Evolutionary conservation across 35 echinoderm and acorn worm species (phyloP).

Genomic region (Heliocidaris tuberculata): DNA sequence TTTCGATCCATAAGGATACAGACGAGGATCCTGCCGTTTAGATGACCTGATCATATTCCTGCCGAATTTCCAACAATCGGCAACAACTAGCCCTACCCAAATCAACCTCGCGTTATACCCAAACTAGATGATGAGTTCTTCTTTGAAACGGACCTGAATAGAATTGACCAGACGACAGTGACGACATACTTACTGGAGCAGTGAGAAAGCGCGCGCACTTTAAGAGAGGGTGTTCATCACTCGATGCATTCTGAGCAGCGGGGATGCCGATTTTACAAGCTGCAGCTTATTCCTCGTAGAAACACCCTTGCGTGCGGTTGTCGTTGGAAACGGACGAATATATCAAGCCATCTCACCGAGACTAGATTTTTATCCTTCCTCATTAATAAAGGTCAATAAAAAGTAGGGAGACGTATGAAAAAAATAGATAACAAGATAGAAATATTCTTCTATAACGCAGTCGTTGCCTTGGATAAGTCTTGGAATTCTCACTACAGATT

Average conservation of each 20-base stretch:
- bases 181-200: not conserved
- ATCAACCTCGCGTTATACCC: not conserved
- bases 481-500: not conserved
- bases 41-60: not conserved
- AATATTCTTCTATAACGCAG: not conserved
- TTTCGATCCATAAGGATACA: not conserved
- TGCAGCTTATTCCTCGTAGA: not conserved
- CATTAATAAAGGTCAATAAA: not conserved
- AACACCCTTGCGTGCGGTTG: not conserved
- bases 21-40: not conserved
- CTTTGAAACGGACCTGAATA: not conserved
- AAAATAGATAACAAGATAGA: not conserved
- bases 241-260: not conserved
- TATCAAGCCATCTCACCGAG: not conserved
- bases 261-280: not conserved
- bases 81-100: not conserved
- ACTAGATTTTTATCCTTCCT: not conserved
- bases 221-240: not conserved
- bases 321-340: not conserved
- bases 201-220: not conserved
- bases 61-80: not conserved
- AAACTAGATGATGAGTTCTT: not conserved
- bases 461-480: not conserved
- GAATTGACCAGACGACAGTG: not conserved
- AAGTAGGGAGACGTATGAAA: not conserved